A percentile compares a stretch with the other conserved stretches of the same genome.
Conservation (phyloP, 2,888 invertebrate species). For the Tortricodes alternella region DNA sequence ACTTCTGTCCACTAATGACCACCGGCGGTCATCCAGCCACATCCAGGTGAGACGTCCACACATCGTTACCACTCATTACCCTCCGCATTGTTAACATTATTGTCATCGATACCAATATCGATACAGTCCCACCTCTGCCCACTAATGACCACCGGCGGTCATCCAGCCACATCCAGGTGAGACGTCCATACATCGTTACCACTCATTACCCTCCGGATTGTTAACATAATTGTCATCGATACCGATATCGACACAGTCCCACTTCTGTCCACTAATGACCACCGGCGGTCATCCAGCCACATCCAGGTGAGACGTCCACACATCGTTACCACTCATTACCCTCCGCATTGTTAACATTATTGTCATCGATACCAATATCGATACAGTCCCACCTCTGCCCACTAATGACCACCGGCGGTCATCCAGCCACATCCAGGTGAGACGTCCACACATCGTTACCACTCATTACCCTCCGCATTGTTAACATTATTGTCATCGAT, state of each 20-base stretch:
- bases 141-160: conserved; percentile 43
- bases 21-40: conserved; percentile 11
- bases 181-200: conserved; percentile 74
- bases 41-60: no score
- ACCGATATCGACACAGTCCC: no score
- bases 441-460: neutral
- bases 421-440: neutral
- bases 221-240: no score
- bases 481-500: neutral
- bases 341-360: neutral
- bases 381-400: neutral
- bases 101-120: neutral
- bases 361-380: neutral
- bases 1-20: conserved; percentile 40
- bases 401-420: neutral
- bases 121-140: neutral
- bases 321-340: neutral
- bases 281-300: neutral
- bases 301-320: neutral
- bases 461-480: neutral
- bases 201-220: conserved; percentile 65
- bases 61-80: neutral
- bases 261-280: no score
- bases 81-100: no score
- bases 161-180: conserved; percentile 60